phyloP scores from a whole-genome alignment of 2,797 vertebrate genomes.

The Hydrolagus colliei region DNA sequence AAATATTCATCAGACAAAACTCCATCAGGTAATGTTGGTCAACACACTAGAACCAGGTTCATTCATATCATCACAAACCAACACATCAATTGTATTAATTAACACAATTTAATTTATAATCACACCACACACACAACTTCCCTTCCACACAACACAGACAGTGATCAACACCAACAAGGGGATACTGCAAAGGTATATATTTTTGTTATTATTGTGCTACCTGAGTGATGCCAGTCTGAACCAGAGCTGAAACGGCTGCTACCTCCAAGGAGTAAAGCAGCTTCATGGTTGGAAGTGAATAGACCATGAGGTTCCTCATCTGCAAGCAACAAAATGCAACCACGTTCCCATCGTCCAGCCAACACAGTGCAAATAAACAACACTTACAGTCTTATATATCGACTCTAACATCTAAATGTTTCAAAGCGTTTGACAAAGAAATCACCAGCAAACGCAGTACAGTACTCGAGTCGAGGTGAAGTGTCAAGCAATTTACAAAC shows the following conservation, averaged over 20 bases:
- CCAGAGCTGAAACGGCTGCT: conserved; percentile 69
- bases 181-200: not conserved
- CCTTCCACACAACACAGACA: too few relatives aligned
- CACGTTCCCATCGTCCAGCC: not conserved
- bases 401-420: too few relatives aligned
- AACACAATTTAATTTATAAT: too few relatives aligned
- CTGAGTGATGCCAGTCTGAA: conserved; percentile 72
- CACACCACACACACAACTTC: too few relatives aligned
- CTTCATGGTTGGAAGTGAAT: conserved; percentile 73
- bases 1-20: not conserved
- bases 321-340: conserved; percentile 38
- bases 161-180: not conserved
- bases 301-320: conserved; percentile 74
- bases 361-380: not conserved
- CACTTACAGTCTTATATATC: too few relatives aligned
- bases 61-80: too few relatives aligned
- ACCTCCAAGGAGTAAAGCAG: conserved; percentile 79
- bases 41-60: not conserved
- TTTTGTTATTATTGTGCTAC: conserved; percentile 47
- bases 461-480: too few relatives aligned
- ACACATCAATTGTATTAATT: too few relatives aligned
- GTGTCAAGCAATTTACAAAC: too few relatives aligned
- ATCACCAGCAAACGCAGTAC: too few relatives aligned
- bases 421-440: too few relatives aligned
- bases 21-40: not conserved